Base-by-base conservation (phyloP, 2,888 invertebrate genomes). In the Andrena fulva region DNA sequence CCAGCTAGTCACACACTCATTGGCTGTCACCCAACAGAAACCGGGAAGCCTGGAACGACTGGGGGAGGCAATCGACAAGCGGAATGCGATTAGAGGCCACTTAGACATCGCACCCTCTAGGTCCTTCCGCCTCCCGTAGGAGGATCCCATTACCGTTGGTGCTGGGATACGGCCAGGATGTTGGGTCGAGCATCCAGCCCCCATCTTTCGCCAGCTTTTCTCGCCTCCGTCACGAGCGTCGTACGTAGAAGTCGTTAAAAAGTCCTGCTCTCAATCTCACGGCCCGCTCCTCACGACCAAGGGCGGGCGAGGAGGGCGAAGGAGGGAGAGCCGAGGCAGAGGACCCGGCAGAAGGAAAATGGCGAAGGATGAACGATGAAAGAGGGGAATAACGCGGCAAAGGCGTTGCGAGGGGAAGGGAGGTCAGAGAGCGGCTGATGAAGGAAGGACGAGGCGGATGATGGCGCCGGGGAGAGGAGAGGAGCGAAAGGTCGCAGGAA, bases 81-180 rank as follows among this genome's bases (percentile, higher is more conserved):
- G 77, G 75, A 71, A 85, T 68, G 67, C 82, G 87, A 88, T 88
- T 88, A 88, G 85, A 83, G 82, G 82, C 77, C 66, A 81, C 79
- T 87, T 82, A 73, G 77, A 80, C 73, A 42, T 72, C 69, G 81
- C 74, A 73, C 50, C 79, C 60, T 67, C 75, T 72, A 80, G 75
- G 27, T 7, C 31, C 29, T 35, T 20, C 31, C 24, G 66, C n/a
- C 60, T 67, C 48, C 62, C 20, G 24, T 2, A 20, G 31, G 29
- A 63, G 69, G 84, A 84, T 87, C 82, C 80, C 82, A 87, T 87
- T 88, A 87, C 74, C 81, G 63, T 64, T 69, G 42, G 16, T 56
- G 75, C 16, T 48, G 50, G 64, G 79, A 81, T 74, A 77, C 54
- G 82, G 71, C 74, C 79, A 62, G 31, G 63, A 80, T 80, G 76